These are phyloP conservation scores for Agrochola macilenta DNA, from an alignment of 2,888 invertebrate species.

Conservation along the genomic window DNA sequence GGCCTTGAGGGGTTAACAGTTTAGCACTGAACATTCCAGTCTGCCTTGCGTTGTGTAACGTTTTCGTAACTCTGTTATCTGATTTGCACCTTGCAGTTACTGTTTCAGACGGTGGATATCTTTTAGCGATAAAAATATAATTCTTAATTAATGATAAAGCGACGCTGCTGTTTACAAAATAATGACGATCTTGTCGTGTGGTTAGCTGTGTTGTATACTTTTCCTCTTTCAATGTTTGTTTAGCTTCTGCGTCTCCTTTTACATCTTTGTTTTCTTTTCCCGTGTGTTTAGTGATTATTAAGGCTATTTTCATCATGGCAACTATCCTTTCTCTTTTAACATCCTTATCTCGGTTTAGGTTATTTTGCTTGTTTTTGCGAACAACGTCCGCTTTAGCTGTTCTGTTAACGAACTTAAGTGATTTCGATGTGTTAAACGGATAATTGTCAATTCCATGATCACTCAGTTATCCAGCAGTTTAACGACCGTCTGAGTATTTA, in stretches of 20 bases:
- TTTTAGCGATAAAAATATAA: slow-evolving; percentile 35
- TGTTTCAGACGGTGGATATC: slow-evolving; percentile 28
- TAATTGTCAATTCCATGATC: slow-evolving; percentile 62
- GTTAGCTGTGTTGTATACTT: slow-evolving; percentile 32
- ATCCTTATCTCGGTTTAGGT: slow-evolving; percentile 23
- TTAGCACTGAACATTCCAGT: slow-evolving; percentile 42
- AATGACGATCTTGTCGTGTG: slow-evolving; percentile 31
- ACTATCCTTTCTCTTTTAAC: slow-evolving; percentile 39
- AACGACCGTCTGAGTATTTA: slow-evolving; percentile 53
- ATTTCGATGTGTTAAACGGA: slow-evolving; percentile 65
- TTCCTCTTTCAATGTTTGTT: slow-evolving; percentile 52
- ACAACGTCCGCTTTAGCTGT: slow-evolving; percentile 45
- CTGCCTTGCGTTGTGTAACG: slow-evolving; percentile 50
- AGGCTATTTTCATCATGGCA: slow-evolving; percentile 37
- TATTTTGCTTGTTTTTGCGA: slow-evolving; percentile 40
- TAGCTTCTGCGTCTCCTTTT: slow-evolving; percentile 31
- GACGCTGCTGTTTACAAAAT: slow-evolving; percentile 46
- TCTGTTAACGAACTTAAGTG: slow-evolving; percentile 65
- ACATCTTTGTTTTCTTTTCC: slow-evolving; percentile 52
- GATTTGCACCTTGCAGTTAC: slow-evolving; percentile 55
- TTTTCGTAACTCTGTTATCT: slow-evolving; percentile 55
- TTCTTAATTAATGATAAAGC: slow-evolving; percentile 27
- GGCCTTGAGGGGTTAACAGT: slow-evolving; percentile 33
- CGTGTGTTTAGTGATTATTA: slow-evolving; percentile 35
- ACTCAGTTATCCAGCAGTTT: slow-evolving; percentile 57